Evolutionary conservation across 2,113 vertebrate species (phyloP), one percentile per base, ranked within the genome.

Genomic region (Rana temporaria): DNA sequence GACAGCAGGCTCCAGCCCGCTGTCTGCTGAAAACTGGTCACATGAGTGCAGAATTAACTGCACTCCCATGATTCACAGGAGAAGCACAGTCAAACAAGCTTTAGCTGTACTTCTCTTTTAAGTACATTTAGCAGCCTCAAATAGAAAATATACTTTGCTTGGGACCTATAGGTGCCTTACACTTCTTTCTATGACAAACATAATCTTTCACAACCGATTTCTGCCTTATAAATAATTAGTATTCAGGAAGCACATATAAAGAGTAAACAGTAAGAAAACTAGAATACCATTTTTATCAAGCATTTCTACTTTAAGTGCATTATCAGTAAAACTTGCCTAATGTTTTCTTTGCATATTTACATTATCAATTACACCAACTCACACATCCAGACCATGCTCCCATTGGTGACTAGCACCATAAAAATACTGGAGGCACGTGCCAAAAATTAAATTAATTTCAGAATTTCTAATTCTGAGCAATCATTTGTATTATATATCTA

Each of bases 391-490:
- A 64, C n/a, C 60, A 67, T 74, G 53, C 26, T 59, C 30, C 71
- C 22, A 24, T 26, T 48, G 22, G 32, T 52, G 55, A 75, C 52
- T 59, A 63, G 69, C 60, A 73, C n/a, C 53, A 42, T 16, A 34
- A 70, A 60, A 20, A 38, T 38, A 38, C 6, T 16, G 17, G 75
- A 83, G 64, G 72, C 71, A 83, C 81, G 76, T 68, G 81, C 72
- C 65, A 30, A 32, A 56, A 60, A 24, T 52, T 12, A 16, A 60
- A 69, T 60, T 6, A 42, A 57, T 6, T 30, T 19, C n/a, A 16
- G 15, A 9, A 8, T 60, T 60, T 60, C 32, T 75, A 62, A 59
- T 56, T 30, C 72, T 20, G 32, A 60, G 38, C 56, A 60, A n/a
- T 18, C 26, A 30, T 15, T 34, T 24, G 17, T 30, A 57, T 56